phyloP scores from a whole-genome alignment of 1,140 invertebrate genomes.

The Diploscapter pachys region DNA sequence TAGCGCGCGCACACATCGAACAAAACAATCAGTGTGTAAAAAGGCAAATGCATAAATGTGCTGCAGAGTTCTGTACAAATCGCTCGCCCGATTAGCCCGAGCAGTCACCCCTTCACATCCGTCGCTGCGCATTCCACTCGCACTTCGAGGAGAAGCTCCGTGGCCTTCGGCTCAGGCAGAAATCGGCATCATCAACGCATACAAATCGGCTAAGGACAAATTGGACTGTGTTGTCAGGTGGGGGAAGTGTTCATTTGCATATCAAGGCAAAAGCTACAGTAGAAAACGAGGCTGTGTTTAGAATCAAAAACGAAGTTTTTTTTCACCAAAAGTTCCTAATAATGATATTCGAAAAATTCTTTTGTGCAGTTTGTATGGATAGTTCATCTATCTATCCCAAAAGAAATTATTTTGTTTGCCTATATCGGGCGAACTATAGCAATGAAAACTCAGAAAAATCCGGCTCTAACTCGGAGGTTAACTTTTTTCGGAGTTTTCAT shows the following conservation, averaged over 20 bases:
- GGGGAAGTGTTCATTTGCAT: neutral
- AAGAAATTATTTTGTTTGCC: too few species aligned
- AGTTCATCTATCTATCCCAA: too few species aligned
- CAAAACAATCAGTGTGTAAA: neutral
- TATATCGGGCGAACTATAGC: too few species aligned
- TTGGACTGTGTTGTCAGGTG: slow-evolving; percentile 67
- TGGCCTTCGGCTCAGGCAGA: slow-evolving; percentile 95
- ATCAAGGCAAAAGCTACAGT: neutral
- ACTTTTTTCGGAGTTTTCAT: too few species aligned
- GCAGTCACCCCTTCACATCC: slow-evolving; percentile 44
- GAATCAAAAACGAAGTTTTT: too few species aligned
- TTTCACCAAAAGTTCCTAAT: too few species aligned
- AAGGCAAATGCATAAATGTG: neutral
- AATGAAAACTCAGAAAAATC: too few species aligned
- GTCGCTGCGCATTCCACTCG: slow-evolving; percentile 49
- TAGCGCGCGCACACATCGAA: neutral
- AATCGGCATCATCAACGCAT: slow-evolving; percentile 83
- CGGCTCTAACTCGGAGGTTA: too few species aligned
- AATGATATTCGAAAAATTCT: too few species aligned
- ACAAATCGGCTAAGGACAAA: slow-evolving; percentile 90
- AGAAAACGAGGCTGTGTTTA: neutral
- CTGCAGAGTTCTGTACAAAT: slow-evolving; percentile 49
- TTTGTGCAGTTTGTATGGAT: too few species aligned
- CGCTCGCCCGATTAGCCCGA: slow-evolving; percentile 38
- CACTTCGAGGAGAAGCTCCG: slow-evolving; percentile 81